Conservation (phyloP, 1,140 invertebrate species). For the Ceratina australensis region DNA sequence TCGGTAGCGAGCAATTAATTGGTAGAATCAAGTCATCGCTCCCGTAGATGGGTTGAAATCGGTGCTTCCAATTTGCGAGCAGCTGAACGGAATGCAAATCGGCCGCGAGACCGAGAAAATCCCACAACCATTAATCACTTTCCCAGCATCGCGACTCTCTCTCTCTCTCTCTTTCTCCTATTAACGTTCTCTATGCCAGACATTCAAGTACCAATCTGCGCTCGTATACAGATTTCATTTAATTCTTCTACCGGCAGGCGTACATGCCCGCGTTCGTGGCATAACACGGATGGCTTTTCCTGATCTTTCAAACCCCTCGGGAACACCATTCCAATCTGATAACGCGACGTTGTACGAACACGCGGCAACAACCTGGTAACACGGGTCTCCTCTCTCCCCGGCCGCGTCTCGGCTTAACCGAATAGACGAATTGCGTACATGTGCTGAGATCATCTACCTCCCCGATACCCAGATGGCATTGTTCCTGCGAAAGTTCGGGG, state of each 20-base stretch:
- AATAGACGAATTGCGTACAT: slow-evolving; percentile 6
- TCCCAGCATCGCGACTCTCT: not conserved
- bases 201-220: not conserved
- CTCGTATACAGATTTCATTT: slow-evolving; percentile 22
- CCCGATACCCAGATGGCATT: slow-evolving; percentile 41
- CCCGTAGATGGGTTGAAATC: not conserved
- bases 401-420: slow-evolving; percentile 21
- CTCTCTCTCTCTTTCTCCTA: not conserved
- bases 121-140: slow-evolving; percentile 44
- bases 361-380: slow-evolving; percentile 62
- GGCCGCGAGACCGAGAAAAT: slow-evolving; percentile 5
- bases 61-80: no score
- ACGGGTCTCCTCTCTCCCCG: slow-evolving; percentile 35
- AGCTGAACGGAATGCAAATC: not conserved
- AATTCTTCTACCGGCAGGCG: slow-evolving; percentile 46
- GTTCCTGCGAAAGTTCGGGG: slow-evolving; percentile 44
- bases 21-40: not conserved
- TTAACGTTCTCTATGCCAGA: not conserved
- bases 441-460: slow-evolving; percentile 45
- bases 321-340: slow-evolving; percentile 66
- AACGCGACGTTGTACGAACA: slow-evolving; percentile 63
- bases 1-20: slow-evolving; percentile 1
- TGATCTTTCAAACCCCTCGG: slow-evolving; percentile 41
- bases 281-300: slow-evolving; percentile 38
- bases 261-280: slow-evolving; percentile 12